phyloP scores from a whole-genome alignment of 2,113 vertebrate species.

The Ursus arctos region DNA sequence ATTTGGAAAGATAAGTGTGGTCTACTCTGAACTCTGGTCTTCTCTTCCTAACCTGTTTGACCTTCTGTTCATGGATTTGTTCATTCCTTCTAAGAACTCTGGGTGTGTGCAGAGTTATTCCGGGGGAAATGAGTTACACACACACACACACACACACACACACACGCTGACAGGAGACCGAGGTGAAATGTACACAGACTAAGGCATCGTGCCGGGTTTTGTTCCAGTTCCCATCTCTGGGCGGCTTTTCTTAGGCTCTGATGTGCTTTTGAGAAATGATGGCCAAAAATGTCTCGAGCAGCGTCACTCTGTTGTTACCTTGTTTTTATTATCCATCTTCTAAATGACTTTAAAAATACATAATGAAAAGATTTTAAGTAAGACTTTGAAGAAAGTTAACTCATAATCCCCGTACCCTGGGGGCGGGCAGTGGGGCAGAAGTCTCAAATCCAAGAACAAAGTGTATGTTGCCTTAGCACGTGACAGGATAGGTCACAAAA shows the following conservation, averaged over 20 bases:
- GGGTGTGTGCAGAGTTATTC: background rate
- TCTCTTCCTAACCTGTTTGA: background rate
- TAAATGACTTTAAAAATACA: background rate
- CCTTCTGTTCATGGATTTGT: background rate
- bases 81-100: background rate
- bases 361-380: background rate
- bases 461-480: background rate
- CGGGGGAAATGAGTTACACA: background rate
- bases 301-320: background rate
- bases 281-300: background rate
- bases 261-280: constrained; percentile 10
- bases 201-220: background rate
- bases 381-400: background rate
- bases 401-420: background rate
- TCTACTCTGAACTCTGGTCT: background rate
- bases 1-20: too few relatives aligned
- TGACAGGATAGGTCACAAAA: background rate
- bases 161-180: background rate
- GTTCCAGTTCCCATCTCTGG: background rate
- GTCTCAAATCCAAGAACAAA: background rate
- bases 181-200: background rate
- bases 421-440: background rate
- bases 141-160: background rate
- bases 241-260: background rate
- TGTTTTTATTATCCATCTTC: background rate